Evolutionary conservation across 1,140 invertebrate species (phyloP).

Genomic region (Condylostylus longicornis): DNA sequence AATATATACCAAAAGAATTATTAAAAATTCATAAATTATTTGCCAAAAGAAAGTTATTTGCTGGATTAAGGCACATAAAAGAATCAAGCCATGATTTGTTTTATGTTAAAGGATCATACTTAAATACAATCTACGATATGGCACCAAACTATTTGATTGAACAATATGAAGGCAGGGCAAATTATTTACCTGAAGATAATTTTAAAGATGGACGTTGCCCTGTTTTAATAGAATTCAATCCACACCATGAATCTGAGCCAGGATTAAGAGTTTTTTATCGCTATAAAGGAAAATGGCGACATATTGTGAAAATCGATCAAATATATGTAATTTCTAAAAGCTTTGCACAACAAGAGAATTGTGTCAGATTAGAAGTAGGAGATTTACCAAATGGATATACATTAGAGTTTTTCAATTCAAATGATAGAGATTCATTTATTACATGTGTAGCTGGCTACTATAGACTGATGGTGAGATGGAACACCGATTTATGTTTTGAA

Average conservation of each 20-base stretch:
- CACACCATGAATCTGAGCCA: slow-evolving; percentile 48
- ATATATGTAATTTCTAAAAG: background rate
- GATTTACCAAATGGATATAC: slow-evolving; percentile 22
- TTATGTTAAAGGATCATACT: slow-evolving; percentile 60
- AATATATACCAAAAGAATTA: slow-evolving; percentile 64
- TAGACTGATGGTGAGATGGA: slow-evolving; percentile 74
- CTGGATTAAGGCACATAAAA: slow-evolving; percentile 45
- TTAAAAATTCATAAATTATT: slow-evolving; percentile 56
- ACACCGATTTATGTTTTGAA: slow-evolving; percentile 71
- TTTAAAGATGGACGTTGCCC: slow-evolving; percentile 41
- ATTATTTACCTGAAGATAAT: slow-evolving; percentile 33
- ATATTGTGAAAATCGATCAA: background rate
- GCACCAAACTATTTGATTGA: slow-evolving; percentile 69
- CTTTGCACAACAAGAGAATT: slow-evolving; percentile 64
- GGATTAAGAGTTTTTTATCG: slow-evolving; percentile 45
- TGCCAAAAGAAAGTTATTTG: slow-evolving; percentile 55
- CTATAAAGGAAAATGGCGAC: slow-evolving; percentile 41
- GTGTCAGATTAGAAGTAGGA: slow-evolving; percentile 19
- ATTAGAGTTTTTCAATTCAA: slow-evolving; percentile 17
- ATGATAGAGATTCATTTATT: slow-evolving; percentile 52
- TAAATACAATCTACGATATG: slow-evolving; percentile 57
- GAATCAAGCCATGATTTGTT: slow-evolving; percentile 42
- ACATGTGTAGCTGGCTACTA: slow-evolving; percentile 67
- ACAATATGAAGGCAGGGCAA: slow-evolving; percentile 48
- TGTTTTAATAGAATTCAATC: slow-evolving; percentile 48